A percentile compares a stretch with the other conserved stretches of the same genome.
Evolutionary conservation across 2,888 invertebrate genomes (phyloP).

Genomic region (Zaprionus lineosus): DNA sequence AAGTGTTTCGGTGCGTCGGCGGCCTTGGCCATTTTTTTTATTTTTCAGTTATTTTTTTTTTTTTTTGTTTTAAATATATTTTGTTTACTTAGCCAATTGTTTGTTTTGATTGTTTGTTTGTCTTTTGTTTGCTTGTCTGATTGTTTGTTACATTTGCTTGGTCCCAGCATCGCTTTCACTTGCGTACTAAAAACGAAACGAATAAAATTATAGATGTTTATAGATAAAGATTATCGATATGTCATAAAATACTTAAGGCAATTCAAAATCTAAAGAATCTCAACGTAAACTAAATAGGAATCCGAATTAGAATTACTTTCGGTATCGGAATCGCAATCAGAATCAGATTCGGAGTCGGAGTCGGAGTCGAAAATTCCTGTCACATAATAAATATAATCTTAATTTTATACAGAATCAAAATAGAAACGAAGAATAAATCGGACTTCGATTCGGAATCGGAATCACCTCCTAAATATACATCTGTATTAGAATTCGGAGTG

Average conservation of each 20-base stretch:
- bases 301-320: no score
- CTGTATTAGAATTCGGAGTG: no score
- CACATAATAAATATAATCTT: no score
- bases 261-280: constrained; percentile 24
- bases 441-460: no score
- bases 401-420: no score
- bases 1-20: constrained; percentile 31
- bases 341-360: no score
- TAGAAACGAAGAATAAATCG: no score
- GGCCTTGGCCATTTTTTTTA: constrained; percentile 1
- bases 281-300: no score
- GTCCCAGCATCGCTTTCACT: constrained; percentile 61
- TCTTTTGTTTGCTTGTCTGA: constrained; percentile 64
- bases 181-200: constrained; percentile 65
- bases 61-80: neutral
- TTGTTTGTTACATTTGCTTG: constrained; percentile 46
- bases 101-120: constrained; percentile 1
- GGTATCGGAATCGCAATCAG: no score
- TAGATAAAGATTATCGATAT: constrained; percentile 21
- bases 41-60: neutral
- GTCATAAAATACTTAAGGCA: constrained; percentile 36
- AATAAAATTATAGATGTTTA: constrained; percentile 28
- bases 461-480: no score
- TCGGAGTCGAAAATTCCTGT: no score
- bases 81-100: constrained; percentile 26